A percentile compares a stretch with the other conserved stretches of the same genome.
phyloP scores from a whole-genome alignment of 2,797 vertebrate genomes.

The Lagodon rhomboides region DNA sequence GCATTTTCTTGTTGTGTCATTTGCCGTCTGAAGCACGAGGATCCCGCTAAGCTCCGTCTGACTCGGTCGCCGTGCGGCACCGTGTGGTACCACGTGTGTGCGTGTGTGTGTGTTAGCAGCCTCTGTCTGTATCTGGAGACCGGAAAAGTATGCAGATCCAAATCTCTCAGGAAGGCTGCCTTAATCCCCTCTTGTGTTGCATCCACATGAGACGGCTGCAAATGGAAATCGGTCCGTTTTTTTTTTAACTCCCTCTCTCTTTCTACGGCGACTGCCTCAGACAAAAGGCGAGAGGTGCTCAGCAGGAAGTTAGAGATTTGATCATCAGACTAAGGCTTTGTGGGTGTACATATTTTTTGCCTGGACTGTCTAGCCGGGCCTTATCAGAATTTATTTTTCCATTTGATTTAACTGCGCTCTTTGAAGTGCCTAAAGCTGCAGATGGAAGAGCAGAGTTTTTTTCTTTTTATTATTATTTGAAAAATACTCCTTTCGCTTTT shows the following conservation, averaged over 20 bases:
- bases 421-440: slow-evolving; percentile 58
- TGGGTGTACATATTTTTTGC: slow-evolving; percentile 54
- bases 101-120: slow-evolving; percentile 43
- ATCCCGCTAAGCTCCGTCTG: slow-evolving; percentile 15
- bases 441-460: slow-evolving; percentile 11
- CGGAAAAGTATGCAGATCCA: slow-evolving; percentile 77
- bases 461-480: slow-evolving; percentile 11
- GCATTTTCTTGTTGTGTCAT: slow-evolving; percentile 1
- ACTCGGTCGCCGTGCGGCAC: slow-evolving; percentile 22
- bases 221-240: slow-evolving; percentile 66
- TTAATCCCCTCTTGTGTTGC: slow-evolving; percentile 80
- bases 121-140: slow-evolving; percentile 72
- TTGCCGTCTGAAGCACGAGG: slow-evolving; percentile 28
- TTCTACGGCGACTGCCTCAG: slow-evolving; percentile 46
- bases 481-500: slow-evolving; percentile 4
- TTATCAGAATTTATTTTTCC: slow-evolving; percentile 38
- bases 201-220: slow-evolving; percentile 75
- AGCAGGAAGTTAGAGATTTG: slow-evolving; percentile 76
- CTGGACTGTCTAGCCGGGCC: slow-evolving; percentile 24
- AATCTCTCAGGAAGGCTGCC: slow-evolving; percentile 77
- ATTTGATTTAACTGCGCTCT: slow-evolving; percentile 42
- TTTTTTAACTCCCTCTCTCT: slow-evolving; percentile 8
- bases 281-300: slow-evolving; percentile 73
- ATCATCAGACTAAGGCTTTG: slow-evolving; percentile 63
- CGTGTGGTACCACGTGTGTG: slow-evolving; percentile 37